phyloP scores from a whole-genome alignment of 2,797 vertebrate genomes.

The Cheirogaleus major region DNA sequence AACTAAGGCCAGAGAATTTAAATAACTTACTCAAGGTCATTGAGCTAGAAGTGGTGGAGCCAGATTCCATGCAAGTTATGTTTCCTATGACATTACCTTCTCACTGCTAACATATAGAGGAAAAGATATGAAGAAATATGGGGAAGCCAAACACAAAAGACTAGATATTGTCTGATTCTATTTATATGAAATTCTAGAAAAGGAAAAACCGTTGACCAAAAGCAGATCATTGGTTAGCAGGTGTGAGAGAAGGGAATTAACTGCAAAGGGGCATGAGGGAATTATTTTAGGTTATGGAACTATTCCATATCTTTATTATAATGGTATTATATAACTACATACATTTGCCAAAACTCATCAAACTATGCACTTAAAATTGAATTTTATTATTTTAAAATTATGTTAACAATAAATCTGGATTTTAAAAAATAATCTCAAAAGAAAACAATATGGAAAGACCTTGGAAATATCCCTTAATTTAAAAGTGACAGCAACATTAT shows the following conservation, averaged over 20 bases:
- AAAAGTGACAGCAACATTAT: background rate
- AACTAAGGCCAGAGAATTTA: background rate
- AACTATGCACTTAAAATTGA: background rate
- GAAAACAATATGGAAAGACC: background rate
- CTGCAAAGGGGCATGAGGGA: background rate
- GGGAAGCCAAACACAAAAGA: background rate
- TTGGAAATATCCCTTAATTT: background rate
- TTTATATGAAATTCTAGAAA: background rate
- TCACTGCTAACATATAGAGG: background rate
- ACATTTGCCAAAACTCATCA: background rate
- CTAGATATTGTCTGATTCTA: background rate
- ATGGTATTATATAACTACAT: background rate
- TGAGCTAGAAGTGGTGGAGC: background rate
- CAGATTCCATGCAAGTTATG: background rate
- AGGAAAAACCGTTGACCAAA: background rate
- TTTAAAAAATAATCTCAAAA: background rate
- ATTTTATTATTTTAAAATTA: conserved; percentile 8
- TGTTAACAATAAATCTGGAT: background rate
- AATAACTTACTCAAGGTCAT: background rate
- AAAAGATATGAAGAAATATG: background rate
- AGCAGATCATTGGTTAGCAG: background rate
- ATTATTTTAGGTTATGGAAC: background rate
- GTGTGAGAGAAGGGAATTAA: background rate
- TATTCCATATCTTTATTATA: background rate
- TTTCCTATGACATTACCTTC: background rate